Base-by-base conservation (phyloP, 2,888 invertebrate genomes). In the Molorchus minor region DNA sequence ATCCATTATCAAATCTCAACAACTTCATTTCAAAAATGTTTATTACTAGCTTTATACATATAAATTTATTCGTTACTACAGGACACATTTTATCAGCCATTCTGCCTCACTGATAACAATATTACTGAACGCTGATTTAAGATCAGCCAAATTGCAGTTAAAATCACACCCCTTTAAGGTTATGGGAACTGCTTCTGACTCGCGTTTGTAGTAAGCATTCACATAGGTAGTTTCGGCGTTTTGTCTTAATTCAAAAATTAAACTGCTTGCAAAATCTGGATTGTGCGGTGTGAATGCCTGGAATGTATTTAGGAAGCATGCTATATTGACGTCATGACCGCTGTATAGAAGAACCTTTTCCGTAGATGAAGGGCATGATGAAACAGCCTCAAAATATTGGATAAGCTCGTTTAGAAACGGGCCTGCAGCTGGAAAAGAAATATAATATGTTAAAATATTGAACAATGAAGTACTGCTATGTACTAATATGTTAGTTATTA, bases 251-350 rank as follows among this genome's bases (percentile, higher is more conserved):
- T 61, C 61, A 17, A 61, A 53, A 5, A 53, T 49, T 19, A 57
- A 16, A 38, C 47, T 53, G 17, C 56, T 57, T 13, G 61, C 61
- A 19, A 60, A 56, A 7, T 38, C 38, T 13, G 44, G 59, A 8
- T 44, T 33, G 13, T 45, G 40, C 8, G 30, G 47, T 13, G n/a
- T 30, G 29, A 43, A 45, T 7, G 41, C 21, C 5, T 35, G 21
- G 3, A 58, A 58, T 4, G 58, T 41, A 8, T 21, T 41, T n/a
- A 58, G 19, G 2, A 58, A 36, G 15, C 58, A 53, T 16, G 46
- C 53, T n/a, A 58, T 25, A 40, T 59, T 59, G 15, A 40, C 1
- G 19, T 54, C 55, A 16, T 59, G 54, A 1, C 3, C 44, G 25
- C 59, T 59, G 17, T 40, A 59, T 4, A 51, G 13, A 8, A 36